Evolutionary conservation across 2,888 invertebrate species (phyloP), one percentile per base, ranked within the genome.

Genomic region (Apodemia hepburni): DNA sequence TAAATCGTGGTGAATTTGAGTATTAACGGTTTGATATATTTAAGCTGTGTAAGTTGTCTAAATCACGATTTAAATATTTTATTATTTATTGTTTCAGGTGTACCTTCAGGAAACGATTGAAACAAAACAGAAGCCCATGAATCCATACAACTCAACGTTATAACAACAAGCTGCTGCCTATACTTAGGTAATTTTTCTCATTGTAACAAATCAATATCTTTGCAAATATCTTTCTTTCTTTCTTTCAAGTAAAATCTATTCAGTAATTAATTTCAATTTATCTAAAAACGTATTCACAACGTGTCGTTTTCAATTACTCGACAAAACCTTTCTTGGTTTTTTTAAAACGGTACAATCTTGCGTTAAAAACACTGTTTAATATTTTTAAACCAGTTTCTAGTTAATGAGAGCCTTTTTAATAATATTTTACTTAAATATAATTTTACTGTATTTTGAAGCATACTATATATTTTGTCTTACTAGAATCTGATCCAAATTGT

Each of bases 161-260:
- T 89, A 89, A 88, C 90, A 86, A 81, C 81, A 78, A 82, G 78
- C 80, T 78, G 75, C 78, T 77, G 77, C 82, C 80, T 80, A 73
- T 71, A 77, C 75, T 89, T 85, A 85, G 87, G 91, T 91, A 77
- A 78, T 81, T 73, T 61, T 60, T 33, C 62, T 38, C n/a, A 6
- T 35, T 27, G 49, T 11, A 33, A 59, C 11, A 11, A n/a, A n/a
- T n/a, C n/a, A n/a, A n/a, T n/a, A n/a, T n/a, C n/a, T n/a, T n/a
- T n/a, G n/a, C n/a, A n/a, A n/a, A n/a, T n/a, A n/a, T n/a, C n/a
- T n/a, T n/a, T n/a, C n/a, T n/a, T n/a, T n/a, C n/a, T n/a, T n/a
- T n/a, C n/a, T n/a, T n/a, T n/a, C n/a, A n/a, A 0, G 22, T 51
- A 22, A 22, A 51, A 51, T 22, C 9, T 3, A 17, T 49, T 51